phyloP scores from a whole-genome alignment of 2,888 invertebrate genomes.

The Gasteruption jaculator region DNA sequence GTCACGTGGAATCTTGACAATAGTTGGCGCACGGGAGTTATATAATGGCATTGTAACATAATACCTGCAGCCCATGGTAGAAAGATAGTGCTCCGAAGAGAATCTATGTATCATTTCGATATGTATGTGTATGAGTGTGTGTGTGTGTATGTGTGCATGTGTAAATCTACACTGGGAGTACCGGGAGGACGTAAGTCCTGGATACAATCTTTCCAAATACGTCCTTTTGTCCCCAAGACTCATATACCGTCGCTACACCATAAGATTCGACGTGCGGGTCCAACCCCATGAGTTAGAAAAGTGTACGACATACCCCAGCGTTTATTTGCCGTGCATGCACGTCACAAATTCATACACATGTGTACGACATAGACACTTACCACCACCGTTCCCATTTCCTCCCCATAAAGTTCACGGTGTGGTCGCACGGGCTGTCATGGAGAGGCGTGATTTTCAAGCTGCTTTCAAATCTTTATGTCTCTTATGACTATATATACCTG shows the following conservation, averaged over 20 bases:
- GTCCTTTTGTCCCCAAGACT: too few species aligned
- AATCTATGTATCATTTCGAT: conserved; percentile 16
- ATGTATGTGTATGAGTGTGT: conserved; percentile 5
- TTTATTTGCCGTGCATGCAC: conserved; percentile 22
- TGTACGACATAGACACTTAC: too few species aligned
- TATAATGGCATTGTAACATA: conserved; percentile 38
- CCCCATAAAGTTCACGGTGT: conserved; percentile 11
- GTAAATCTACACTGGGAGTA: too few species aligned
- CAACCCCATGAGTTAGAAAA: conserved; percentile 26
- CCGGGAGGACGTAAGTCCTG: background rate
- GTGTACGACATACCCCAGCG: conserved; percentile 24
- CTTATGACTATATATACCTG: too few species aligned
- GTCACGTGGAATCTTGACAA: conserved; percentile 31
- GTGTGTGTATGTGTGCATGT: background rate
- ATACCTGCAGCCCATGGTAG: conserved; percentile 26
- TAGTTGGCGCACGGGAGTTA: conserved; percentile 32
- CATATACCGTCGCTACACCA: too few species aligned
- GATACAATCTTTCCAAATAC: conserved; percentile 14
- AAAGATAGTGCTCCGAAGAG: conserved; percentile 9
- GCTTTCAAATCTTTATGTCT: too few species aligned
- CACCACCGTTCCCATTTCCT: too few species aligned
- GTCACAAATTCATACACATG: too few species aligned
- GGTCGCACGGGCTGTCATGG: conserved; percentile 23
- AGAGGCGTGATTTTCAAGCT: conserved; percentile 22
- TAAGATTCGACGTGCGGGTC: too few species aligned